A percentile compares a stretch with the other conserved stretches of the same genome.
phyloP scores from a whole-genome alignment of 2,888 invertebrate genomes.

The Meloe dianella region DNA sequence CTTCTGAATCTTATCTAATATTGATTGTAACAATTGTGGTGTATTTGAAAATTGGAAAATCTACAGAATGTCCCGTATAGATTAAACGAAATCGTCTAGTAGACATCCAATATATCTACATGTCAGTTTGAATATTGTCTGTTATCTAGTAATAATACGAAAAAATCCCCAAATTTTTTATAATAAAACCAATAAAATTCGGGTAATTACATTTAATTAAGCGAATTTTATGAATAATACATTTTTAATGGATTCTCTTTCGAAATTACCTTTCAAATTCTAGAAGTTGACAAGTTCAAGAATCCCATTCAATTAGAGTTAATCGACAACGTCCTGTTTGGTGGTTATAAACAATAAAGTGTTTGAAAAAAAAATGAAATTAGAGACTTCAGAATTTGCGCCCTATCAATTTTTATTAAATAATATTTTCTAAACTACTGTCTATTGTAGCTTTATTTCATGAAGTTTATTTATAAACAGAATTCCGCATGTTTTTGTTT shows the following conservation, averaged over 20 bases:
- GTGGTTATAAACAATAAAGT: not conserved
- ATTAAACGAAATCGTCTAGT: too few species aligned
- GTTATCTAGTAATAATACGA: not conserved
- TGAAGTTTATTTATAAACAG: too few species aligned
- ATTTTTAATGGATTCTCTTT: not conserved
- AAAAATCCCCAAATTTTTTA: not conserved
- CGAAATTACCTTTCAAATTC: not conserved
- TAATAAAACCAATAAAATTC: not conserved
- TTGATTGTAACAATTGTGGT: not conserved
- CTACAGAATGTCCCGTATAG: too few species aligned
- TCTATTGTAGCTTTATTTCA: too few species aligned
- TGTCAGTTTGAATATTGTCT: not conserved
- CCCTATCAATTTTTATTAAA: not conserved
- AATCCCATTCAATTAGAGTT: conserved; percentile 3
- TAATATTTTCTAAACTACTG: too few species aligned
- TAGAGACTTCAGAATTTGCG: not conserved
- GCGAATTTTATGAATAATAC: not conserved
- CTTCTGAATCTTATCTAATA: not conserved
- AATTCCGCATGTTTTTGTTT: too few species aligned
- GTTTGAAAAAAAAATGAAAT: not conserved
- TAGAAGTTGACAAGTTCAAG: not conserved
- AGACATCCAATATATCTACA: not conserved
- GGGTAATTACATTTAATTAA: too few species aligned
- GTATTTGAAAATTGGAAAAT: too few species aligned
- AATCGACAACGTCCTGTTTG: conserved; percentile 5